Evolutionary conservation across 2,113 vertebrate species (phyloP).

Genomic region (Onychostoma macrolepis): DNA sequence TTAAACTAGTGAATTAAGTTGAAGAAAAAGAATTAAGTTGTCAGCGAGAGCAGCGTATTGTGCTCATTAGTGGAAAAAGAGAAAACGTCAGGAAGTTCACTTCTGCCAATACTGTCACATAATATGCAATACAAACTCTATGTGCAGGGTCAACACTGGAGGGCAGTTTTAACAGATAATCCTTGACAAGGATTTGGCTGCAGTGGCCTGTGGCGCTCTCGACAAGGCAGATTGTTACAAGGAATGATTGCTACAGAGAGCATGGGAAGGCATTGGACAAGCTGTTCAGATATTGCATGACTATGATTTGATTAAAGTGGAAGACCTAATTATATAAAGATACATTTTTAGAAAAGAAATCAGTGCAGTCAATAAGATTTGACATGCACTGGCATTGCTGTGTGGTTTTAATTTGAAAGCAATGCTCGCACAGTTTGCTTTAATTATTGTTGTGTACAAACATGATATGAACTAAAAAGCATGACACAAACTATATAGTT

Average conservation of each 20-base stretch:
- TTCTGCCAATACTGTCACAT: conserved; percentile 39
- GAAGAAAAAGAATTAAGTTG: conserved; percentile 34
- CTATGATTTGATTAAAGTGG: conserved; percentile 8
- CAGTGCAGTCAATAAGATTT: background rate
- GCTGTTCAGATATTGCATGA: background rate
- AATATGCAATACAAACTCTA: conserved; percentile 19
- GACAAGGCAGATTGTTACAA: conserved; percentile 19
- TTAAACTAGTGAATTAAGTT: conserved; percentile 45
- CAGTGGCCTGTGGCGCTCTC: conserved; percentile 20
- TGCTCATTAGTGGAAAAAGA: conserved; percentile 32
- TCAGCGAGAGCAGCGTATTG: conserved; percentile 33
- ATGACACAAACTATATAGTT: background rate
- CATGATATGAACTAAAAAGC: background rate
- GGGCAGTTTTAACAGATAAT: conserved; percentile 31
- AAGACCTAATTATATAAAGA: background rate
- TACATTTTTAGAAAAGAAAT: background rate
- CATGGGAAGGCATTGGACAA: conserved; percentile 16
- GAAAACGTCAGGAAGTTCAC: conserved; percentile 37
- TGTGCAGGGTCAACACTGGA: conserved; percentile 14
- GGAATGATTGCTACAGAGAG: background rate
- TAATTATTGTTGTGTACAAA: background rate
- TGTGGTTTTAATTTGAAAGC: background rate
- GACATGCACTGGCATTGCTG: background rate
- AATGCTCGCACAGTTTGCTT: background rate
- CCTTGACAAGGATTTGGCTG: conserved; percentile 30